Conservation (phyloP, 2,797 vertebrate species). For the Australoheros facetus region DNA sequence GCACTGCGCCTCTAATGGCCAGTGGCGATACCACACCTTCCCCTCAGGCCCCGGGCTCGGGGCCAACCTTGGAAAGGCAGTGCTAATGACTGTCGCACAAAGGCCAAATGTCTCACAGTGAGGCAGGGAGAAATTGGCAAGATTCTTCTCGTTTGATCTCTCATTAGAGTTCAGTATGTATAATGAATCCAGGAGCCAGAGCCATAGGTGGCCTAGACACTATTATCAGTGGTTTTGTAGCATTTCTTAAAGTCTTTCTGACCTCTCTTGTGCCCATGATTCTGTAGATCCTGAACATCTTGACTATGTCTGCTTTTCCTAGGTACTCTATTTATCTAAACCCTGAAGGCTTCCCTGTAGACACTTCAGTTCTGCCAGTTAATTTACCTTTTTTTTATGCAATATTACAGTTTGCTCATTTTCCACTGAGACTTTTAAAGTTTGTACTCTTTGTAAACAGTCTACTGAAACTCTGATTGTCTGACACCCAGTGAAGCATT, state of each 20-base stretch:
- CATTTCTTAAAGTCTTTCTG: not conserved
- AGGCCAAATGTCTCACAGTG: slow-evolving; percentile 74
- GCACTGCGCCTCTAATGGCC: slow-evolving; percentile 35
- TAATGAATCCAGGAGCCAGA: slow-evolving; percentile 50
- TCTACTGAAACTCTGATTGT: slow-evolving; percentile 41
- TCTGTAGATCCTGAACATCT: not conserved
- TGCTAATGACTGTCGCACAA: slow-evolving; percentile 78
- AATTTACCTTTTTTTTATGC: slow-evolving; percentile 1
- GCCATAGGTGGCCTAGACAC: slow-evolving; percentile 22
- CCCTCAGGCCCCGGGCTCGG: slow-evolving; percentile 47
- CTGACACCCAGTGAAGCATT: slow-evolving; percentile 23
- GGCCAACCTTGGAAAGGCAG: slow-evolving; percentile 70
- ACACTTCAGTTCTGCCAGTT: not conserved
- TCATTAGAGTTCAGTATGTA: slow-evolving; percentile 41
- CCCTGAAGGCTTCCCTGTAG: not conserved
- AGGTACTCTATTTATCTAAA: not conserved
- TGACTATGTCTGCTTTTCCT: not conserved
- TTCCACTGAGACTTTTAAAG: slow-evolving; percentile 12
- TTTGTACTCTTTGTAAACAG: slow-evolving; percentile 14
- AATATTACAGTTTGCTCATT: not conserved
- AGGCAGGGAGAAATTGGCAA: slow-evolving; percentile 55
- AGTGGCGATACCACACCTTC: slow-evolving; percentile 19
- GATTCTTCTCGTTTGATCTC: slow-evolving; percentile 57
- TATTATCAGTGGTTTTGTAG: slow-evolving; percentile 3
- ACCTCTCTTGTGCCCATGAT: not conserved